These are phyloP conservation scores for Rana temporaria DNA, from an alignment of 2,113 vertebrate genomes.

Conservation along the genomic window DNA sequence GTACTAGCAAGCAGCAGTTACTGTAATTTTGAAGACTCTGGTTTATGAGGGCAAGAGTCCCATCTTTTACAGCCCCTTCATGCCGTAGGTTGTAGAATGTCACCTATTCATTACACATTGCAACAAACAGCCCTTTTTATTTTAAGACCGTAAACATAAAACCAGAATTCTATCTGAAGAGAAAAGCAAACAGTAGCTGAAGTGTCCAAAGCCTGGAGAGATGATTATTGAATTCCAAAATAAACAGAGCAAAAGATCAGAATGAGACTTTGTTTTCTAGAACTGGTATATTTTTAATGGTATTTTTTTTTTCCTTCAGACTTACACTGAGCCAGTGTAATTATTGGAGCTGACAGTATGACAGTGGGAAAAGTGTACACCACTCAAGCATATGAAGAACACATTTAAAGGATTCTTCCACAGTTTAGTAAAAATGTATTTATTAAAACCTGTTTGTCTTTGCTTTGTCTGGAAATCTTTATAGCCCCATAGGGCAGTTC, in stretches of 20 bases:
- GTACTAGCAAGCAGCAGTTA: not conserved
- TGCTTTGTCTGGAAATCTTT: too few relatives aligned
- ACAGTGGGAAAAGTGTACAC: too few relatives aligned
- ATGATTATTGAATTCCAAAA: conserved; percentile 41
- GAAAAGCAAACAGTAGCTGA: conserved; percentile 46
- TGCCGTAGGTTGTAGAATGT: conserved; percentile 20
- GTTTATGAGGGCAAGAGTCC: not conserved
- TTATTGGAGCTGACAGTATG: conserved; percentile 2
- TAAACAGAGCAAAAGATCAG: conserved; percentile 11
- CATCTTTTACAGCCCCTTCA: not conserved
- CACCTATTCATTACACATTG: not conserved
- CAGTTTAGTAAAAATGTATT: too few relatives aligned
- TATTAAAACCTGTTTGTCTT: too few relatives aligned
- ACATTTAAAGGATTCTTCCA: too few relatives aligned
- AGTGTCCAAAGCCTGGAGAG: conserved; percentile 17
- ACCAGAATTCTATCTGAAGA: conserved; percentile 36
- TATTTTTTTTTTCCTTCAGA: not conserved
- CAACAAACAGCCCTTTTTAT: conserved; percentile 47
- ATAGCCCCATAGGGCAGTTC: too few relatives aligned
- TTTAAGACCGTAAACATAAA: conserved; percentile 41
- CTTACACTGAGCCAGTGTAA: not conserved
- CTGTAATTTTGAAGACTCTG: conserved; percentile 10
- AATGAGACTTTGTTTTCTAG: conserved; percentile 33
- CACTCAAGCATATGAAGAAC: too few relatives aligned
- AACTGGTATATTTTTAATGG: not conserved